Conservation (phyloP, 2,797 vertebrate genomes). For the Pseudochromis fuscus region DNA sequence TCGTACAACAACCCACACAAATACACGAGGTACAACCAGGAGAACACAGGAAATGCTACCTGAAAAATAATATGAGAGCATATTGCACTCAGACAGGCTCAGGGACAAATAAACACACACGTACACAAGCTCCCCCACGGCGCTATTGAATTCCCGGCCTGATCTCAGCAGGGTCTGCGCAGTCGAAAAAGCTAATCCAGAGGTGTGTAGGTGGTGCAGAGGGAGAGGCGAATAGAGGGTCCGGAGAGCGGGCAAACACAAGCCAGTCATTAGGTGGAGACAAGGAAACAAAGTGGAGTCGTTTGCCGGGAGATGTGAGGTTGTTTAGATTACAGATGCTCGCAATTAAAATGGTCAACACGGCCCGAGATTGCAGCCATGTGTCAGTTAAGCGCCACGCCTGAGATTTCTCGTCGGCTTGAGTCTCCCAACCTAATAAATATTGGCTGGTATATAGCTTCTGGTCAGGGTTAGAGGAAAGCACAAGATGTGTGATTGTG, state of each 20-base stretch:
- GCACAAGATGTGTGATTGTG: no score
- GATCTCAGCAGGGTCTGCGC: conserved; percentile 30
- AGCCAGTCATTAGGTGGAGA: conserved; percentile 18
- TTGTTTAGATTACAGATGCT: conserved; percentile 14
- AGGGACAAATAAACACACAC: conserved; percentile 42
- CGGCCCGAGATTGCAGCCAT: conserved; percentile 4
- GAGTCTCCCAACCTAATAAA: no score
- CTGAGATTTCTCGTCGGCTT: no score
- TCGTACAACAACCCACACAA: neutral
- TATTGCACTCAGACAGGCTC: conserved; percentile 39
- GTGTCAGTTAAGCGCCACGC: conserved; percentile 7
- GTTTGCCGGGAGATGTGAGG: conserved; percentile 16
- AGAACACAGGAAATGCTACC: conserved; percentile 38
- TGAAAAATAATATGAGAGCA: conserved; percentile 46
- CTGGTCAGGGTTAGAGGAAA: no score
- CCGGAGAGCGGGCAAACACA: neutral
- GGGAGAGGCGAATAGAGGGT: neutral
- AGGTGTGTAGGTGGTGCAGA: conserved; percentile 20
- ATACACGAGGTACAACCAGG: neutral
- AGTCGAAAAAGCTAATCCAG: conserved; percentile 49
- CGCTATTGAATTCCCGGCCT: conserved; percentile 31
- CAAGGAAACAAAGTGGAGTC: conserved; percentile 18
- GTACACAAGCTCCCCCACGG: conserved; percentile 15
- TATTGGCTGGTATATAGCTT: no score
- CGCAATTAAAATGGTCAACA: conserved; percentile 23